phyloP scores from a whole-genome alignment of 2,888 invertebrate species.

The Tuta absoluta region DNA sequence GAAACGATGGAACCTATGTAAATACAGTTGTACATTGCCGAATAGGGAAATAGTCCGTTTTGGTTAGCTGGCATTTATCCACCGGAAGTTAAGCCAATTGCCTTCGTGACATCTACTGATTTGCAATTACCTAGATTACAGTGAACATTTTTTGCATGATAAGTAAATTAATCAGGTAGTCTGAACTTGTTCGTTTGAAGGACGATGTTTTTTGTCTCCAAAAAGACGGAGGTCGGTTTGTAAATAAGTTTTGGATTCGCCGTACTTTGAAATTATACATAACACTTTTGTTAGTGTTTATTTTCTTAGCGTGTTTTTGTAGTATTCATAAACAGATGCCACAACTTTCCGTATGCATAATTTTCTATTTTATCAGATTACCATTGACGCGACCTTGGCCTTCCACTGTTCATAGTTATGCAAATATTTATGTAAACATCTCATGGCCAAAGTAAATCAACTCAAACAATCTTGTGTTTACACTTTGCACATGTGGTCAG shows the following conservation, averaged over 20 bases:
- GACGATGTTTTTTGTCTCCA: background rate
- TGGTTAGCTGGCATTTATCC: background rate
- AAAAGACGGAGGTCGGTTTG: no score
- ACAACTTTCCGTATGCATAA: background rate
- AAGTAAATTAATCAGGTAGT: background rate
- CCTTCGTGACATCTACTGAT: slow-evolving; percentile 14
- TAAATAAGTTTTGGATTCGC: no score
- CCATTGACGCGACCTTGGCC: background rate
- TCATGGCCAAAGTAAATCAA: slow-evolving; percentile 8
- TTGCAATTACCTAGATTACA: slow-evolving; percentile 24
- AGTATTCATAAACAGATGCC: background rate
- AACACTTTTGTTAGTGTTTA: background rate
- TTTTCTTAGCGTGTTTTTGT: background rate
- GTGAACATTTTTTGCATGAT: slow-evolving; percentile 14
- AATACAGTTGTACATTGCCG: background rate
- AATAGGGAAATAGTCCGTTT: slow-evolving; percentile 10
- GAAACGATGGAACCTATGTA: background rate
- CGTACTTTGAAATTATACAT: no score
- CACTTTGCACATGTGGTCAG: background rate
- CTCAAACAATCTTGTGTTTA: background rate
- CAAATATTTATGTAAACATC: background rate
- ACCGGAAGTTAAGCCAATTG: slow-evolving; percentile 15
- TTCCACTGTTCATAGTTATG: background rate
- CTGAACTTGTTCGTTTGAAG: background rate
- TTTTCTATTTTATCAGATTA: background rate